Percentiles rank a stretch among this genome's conserved stretches.
Evolutionary conservation across 2,797 vertebrate genomes (phyloP).

Genomic region (Rhynchotus rufescens): DNA sequence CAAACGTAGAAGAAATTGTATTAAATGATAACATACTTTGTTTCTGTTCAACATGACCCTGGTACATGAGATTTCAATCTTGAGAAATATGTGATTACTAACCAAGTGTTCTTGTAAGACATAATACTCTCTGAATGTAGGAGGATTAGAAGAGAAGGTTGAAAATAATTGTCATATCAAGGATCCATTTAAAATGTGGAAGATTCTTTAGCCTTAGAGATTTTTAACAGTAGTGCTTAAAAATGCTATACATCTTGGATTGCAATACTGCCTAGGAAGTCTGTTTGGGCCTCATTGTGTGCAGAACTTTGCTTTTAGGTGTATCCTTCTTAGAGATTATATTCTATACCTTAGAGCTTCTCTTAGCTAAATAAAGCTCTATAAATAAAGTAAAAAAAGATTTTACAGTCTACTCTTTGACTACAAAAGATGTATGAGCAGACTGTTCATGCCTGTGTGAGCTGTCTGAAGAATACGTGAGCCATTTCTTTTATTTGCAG

Average conservation of each 20-base stretch:
- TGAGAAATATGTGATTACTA: not conserved
- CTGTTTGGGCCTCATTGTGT: not conserved
- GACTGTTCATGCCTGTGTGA: not conserved
- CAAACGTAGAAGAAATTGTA: not conserved
- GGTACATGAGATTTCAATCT: not conserved
- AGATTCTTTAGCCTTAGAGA: not conserved
- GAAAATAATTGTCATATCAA: not conserved
- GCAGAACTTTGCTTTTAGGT: not conserved
- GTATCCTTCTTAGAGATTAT: not conserved
- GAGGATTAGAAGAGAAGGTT: not conserved
- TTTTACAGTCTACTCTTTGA: not conserved
- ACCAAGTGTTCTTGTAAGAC: not conserved
- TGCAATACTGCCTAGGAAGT: not conserved
- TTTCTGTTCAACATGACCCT: not conserved
- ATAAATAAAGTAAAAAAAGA: not conserved
- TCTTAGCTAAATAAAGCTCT: not conserved
- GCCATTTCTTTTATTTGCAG: not conserved
- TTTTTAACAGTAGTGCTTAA: not conserved
- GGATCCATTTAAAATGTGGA: not conserved
- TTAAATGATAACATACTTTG: not conserved
- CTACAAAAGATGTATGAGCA: not conserved
- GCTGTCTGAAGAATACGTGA: not conserved
- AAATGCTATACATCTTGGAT: not conserved
- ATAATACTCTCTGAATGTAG: not conserved
- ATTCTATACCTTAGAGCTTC: not conserved